These are phyloP conservation scores for Pelochelys cantorii DNA, from an alignment of 2,797 vertebrate genomes.

Conservation along the genomic window DNA sequence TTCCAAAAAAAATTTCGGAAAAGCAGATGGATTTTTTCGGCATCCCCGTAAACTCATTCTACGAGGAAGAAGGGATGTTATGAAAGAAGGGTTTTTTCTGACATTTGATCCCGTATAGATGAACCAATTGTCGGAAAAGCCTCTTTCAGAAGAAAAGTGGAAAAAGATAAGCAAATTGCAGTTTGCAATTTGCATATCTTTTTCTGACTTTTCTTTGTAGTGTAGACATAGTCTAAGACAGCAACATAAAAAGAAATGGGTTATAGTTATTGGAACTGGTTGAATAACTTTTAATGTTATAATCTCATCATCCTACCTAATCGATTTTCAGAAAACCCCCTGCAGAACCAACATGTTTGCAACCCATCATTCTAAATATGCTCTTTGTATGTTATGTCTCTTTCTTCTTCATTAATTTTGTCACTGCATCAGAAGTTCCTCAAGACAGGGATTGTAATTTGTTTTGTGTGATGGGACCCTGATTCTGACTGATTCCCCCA, in stretches of 20 bases:
- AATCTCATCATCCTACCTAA: background rate
- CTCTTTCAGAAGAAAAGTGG: no score
- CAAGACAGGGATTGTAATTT: background rate
- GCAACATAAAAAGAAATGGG: background rate
- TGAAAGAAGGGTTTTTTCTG: no score
- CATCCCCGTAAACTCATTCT: no score
- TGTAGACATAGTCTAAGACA: background rate
- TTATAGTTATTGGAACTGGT: background rate
- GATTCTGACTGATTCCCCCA: conserved; percentile 43
- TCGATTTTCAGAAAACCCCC: background rate
- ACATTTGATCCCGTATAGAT: no score
- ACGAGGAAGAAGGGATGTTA: no score
- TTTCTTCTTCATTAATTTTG: background rate
- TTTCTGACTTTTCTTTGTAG: no score
- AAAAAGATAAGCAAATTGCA: no score
- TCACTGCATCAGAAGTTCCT: accelerated
- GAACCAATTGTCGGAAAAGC: no score
- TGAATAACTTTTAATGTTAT: background rate
- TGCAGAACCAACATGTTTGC: background rate
- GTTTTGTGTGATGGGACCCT: background rate
- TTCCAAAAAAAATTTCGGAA: no score
- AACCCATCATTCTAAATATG: background rate
- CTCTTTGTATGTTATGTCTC: background rate
- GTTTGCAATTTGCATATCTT: no score
- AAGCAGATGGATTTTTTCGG: no score